Evolutionary conservation across 2,797 vertebrate genomes (phyloP).

Genomic region (Zalophus californianus): DNA sequence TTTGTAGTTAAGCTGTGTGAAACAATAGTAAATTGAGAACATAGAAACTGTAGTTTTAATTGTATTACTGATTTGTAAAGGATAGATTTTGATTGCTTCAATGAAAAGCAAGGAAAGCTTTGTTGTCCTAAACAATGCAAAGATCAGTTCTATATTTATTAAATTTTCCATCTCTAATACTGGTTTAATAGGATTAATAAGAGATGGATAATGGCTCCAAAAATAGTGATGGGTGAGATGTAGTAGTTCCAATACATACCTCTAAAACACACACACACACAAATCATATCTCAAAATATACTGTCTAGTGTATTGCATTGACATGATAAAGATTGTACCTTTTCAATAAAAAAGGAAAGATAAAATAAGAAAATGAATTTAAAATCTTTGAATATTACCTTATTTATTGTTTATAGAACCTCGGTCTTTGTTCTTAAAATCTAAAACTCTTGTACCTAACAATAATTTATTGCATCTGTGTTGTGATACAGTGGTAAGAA

Average conservation of each 20-base stretch:
- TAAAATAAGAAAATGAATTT: not conserved
- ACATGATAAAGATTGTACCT: not conserved
- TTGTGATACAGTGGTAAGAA: not conserved
- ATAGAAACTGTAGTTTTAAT: not conserved
- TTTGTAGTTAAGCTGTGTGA: not conserved
- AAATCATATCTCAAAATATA: not conserved
- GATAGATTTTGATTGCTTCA: not conserved
- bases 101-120: not conserved
- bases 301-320: not conserved
- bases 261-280: not conserved
- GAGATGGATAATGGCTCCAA: not conserved
- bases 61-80: not conserved
- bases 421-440: not conserved
- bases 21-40: not conserved
- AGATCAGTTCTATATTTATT: not conserved
- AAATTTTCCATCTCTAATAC: not conserved
- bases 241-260: not conserved
- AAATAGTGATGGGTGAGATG: not conserved
- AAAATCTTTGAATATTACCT: not conserved
- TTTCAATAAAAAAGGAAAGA: slow-evolving; percentile 1
- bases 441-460: not conserved
- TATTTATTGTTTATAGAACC: not conserved
- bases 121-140: not conserved
- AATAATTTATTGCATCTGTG: not conserved
- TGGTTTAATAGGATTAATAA: not conserved